Evolutionary conservation across 1,140 invertebrate genomes (phyloP).

Genomic region (Cryptotermes secundus): DNA sequence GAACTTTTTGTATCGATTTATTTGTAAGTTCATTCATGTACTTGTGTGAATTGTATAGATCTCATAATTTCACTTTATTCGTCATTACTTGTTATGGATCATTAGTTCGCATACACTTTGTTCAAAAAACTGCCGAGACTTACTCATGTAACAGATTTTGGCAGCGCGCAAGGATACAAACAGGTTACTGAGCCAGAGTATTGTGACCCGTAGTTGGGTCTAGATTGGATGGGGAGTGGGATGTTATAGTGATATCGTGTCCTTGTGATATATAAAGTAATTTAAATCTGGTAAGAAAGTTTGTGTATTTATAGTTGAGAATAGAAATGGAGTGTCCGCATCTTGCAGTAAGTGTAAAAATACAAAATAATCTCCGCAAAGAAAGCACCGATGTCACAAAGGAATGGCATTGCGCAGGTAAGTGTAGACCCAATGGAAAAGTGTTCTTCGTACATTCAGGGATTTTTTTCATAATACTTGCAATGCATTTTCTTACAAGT

Average conservation of each 20-base stretch:
- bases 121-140: not conserved
- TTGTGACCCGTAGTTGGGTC: conserved; percentile 13
- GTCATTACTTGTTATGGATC: not conserved
- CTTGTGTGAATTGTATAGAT: not conserved
- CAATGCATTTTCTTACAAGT: too few species aligned
- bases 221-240: not conserved
- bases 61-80: not conserved
- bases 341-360: conserved; percentile 29
- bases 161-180: conserved; percentile 26
- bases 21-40: not conserved
- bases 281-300: not conserved
- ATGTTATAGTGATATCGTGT: not conserved
- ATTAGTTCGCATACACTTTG: not conserved
- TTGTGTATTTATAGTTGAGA: not conserved
- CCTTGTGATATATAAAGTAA: not conserved
- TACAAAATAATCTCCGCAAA: conserved; percentile 23
- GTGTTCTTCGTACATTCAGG: not conserved
- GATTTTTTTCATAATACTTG: not conserved
- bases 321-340: conserved; percentile 32
- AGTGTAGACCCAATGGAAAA: conserved; percentile 27
- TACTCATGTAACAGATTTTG: not conserved
- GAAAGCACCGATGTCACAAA: conserved; percentile 34
- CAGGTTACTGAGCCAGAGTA: not conserved
- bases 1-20: not conserved
- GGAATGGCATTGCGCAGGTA: conserved; percentile 34